Conservation (phyloP, 2,797 vertebrate genomes). For the Falco cherrug region DNA sequence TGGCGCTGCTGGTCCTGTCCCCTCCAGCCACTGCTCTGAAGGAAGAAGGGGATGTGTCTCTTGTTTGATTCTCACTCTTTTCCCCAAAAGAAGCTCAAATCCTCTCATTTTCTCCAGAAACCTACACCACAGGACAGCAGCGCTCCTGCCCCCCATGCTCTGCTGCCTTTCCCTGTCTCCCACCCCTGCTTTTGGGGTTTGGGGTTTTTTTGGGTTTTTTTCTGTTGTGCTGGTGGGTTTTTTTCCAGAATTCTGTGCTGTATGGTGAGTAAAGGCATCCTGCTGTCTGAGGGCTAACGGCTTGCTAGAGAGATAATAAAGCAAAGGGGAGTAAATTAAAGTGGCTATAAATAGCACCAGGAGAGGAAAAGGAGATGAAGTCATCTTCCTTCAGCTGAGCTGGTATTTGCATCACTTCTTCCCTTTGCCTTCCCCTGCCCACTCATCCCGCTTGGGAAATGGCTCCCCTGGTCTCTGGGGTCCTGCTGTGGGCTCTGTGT, state of each 20-base stretch:
- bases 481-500: neutral
- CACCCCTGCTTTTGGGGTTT: neutral
- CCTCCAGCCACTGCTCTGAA: neutral
- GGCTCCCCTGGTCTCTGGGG: neutral
- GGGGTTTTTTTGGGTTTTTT: neutral
- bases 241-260: neutral
- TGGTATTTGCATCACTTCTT: conserved; percentile 71
- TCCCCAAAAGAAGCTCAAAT: neutral
- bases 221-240: neutral
- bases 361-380: conserved; percentile 76
- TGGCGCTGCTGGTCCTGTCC: rapidly evolving
- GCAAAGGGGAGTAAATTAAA: conserved; percentile 77
- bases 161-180: neutral
- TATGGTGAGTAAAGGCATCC: conserved; percentile 60
- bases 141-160: neutral
- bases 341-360: conserved; percentile 74
- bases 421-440: neutral
- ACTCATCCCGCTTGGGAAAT: neutral
- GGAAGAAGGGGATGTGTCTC: neutral
- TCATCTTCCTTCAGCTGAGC: conserved; percentile 75
- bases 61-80: neutral
- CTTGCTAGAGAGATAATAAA: conserved; percentile 75
- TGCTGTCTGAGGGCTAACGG: conserved; percentile 67
- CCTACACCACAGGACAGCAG: rapidly evolving
- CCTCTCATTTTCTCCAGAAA: neutral